Conservation (phyloP, 2,888 invertebrate species). For the Torymus tubicola region DNA sequence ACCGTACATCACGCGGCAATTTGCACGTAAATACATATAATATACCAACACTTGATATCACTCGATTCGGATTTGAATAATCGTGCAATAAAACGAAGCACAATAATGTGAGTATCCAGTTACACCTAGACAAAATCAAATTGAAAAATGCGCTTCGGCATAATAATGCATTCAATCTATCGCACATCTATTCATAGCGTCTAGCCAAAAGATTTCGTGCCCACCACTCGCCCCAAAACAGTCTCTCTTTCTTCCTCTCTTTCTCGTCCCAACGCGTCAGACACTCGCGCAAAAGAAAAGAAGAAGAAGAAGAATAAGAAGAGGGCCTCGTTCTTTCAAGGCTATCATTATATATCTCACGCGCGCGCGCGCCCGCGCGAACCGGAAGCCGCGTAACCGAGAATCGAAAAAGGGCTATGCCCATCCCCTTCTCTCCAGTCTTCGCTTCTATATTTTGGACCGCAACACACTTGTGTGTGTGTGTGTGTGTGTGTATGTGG, state of each 20-base stretch:
- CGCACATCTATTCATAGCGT: constrained; percentile 14
- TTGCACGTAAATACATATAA: too few species aligned
- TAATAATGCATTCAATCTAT: constrained; percentile 9
- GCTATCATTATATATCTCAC: constrained; percentile 57
- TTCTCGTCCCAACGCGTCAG: constrained; percentile 28
- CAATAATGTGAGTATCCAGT: too few species aligned
- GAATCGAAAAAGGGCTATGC: constrained; percentile 14
- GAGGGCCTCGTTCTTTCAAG: constrained; percentile 39
- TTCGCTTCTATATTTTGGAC: constrained; percentile 27
- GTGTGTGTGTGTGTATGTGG: background rate
- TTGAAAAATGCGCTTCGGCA: background rate
- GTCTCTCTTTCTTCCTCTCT: background rate
- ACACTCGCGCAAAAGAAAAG: constrained; percentile 1
- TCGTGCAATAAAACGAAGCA: too few species aligned
- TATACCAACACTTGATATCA: too few species aligned
- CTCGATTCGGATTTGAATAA: too few species aligned
- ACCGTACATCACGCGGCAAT: too few species aligned
- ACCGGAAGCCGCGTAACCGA: constrained; percentile 59
- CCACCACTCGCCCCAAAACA: background rate
- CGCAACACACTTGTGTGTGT: background rate
- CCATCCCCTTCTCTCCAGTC: background rate
- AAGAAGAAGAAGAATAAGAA: constrained; percentile 34
- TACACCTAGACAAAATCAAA: too few species aligned
- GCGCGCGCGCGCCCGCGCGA: constrained; percentile 22
- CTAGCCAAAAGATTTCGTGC: constrained; percentile 18